These are phyloP conservation scores for Melanotus villosus DNA, from an alignment of 2,888 invertebrate species.

Conservation along the genomic window DNA sequence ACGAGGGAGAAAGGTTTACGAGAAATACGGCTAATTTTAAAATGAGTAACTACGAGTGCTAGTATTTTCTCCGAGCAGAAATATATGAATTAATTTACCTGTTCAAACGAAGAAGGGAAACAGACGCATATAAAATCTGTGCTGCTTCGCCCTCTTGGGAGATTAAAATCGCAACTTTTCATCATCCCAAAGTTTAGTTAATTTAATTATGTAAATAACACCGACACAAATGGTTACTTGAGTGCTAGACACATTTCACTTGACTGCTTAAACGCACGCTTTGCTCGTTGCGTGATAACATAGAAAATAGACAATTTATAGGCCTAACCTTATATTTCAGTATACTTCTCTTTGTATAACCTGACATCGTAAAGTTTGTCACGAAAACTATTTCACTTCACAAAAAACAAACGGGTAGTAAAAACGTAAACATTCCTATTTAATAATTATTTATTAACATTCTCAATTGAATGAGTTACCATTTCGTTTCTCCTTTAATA, in stretches of 20 bases:
- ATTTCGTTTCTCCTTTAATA: too few relatives aligned
- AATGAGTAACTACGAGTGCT: neutral
- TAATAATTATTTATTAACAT: too few relatives aligned
- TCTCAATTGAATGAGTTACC: too few relatives aligned
- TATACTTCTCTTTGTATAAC: slow-evolving; percentile 3
- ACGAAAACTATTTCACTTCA: too few relatives aligned
- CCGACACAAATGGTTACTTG: slow-evolving; percentile 37
- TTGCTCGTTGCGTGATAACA: slow-evolving; percentile 15
- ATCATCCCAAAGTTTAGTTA: slow-evolving; percentile 39
- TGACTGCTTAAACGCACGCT: slow-evolving; percentile 22
- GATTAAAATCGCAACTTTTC: slow-evolving; percentile 41
- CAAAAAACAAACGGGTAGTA: too few relatives aligned
- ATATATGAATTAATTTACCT: slow-evolving; percentile 39
- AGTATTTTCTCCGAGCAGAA: neutral
- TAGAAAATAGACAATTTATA: slow-evolving; percentile 25
- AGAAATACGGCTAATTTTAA: neutral
- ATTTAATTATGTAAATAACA: slow-evolving; percentile 41
- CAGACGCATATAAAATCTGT: slow-evolving; percentile 38
- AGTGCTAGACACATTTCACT: slow-evolving; percentile 27
- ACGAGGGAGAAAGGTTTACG: neutral
- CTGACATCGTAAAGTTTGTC: too few relatives aligned
- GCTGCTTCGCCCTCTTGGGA: slow-evolving; percentile 31
- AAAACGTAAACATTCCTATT: too few relatives aligned
- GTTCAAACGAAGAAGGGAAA: slow-evolving; percentile 29
- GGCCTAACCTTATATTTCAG: neutral